Percentiles rank a stretch among this genome's conserved stretches.
These are phyloP conservation scores for Oreotrochilus melanogaster DNA, from an alignment of 2,113 vertebrate species.

Conservation along the genomic window DNA sequence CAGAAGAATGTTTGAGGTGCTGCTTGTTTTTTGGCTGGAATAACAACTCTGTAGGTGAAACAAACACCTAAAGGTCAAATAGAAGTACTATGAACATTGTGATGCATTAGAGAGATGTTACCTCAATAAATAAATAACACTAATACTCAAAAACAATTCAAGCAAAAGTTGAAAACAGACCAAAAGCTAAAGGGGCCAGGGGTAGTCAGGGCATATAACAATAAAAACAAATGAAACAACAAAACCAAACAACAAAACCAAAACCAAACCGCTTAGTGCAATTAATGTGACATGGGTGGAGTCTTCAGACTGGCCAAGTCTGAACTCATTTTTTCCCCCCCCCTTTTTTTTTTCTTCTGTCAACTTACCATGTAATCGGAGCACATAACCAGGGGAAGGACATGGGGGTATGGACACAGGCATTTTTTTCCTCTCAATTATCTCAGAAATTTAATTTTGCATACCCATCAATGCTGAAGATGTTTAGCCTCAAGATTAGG, in stretches of 20 bases:
- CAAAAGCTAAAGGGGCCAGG: rapidly evolving
- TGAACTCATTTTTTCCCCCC: rapidly evolving
- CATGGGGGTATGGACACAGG: background rate
- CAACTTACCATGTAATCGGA: background rate
- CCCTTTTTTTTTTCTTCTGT: rapidly evolving
- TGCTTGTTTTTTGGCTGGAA: background rate
- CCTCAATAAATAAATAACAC: background rate
- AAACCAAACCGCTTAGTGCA: background rate
- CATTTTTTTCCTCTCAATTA: background rate
- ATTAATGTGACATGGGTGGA: background rate
- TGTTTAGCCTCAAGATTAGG: background rate
- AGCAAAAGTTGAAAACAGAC: background rate
- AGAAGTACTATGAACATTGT: background rate
- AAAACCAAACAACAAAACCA: background rate
- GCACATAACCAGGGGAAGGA: background rate
- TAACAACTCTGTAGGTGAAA: background rate
- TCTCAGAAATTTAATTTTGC: background rate
- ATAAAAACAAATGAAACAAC: background rate
- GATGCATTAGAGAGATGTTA: background rate
- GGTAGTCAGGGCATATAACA: background rate
- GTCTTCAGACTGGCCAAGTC: background rate
- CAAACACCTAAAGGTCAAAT: background rate
- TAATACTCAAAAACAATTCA: background rate
- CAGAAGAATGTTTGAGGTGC: background rate
- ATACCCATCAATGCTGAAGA: background rate